Evolutionary conservation across 2,797 vertebrate genomes (phyloP), one percentile per base, ranked within the genome.

Genomic region (Enoplosus armatus): DNA sequence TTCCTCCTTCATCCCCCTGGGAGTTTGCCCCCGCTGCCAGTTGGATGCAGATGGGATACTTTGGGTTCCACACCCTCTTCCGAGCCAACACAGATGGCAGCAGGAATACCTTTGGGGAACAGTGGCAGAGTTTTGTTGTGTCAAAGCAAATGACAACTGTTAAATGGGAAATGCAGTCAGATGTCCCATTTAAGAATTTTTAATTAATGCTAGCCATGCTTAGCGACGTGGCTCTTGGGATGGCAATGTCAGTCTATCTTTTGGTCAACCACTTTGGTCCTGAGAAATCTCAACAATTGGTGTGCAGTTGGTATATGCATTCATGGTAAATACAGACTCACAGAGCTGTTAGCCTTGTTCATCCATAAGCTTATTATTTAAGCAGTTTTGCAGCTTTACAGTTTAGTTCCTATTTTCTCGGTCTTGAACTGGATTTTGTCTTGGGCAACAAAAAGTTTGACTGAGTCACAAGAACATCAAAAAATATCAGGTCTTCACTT

Each of bases 31-130:
- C 26, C 12, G 74, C 71, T 0, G 90, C 81, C 62, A 97, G 90
- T 66, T 95, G 94, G 85, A 98, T 77, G 75, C 97, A 97, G 92
- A 98, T 96, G 78, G 97, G 97, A 81, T 98, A 98, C 81, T 98
- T 98, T 81, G 96, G 96, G 91, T 97, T 98, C 97, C 97, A 98
- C 1, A 93, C 79, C 87, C 97, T 90, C 87, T 98, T 98, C 58
- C 94, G 95, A 41, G 97, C 97, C 92, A 98, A 87, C 69, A 88
- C 90, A 31, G 93, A 79, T 1, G 97, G 97, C 75, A 95, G 92
- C 73, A 98, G 94, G 85, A 94, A 96, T 8, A 98, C 94, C 97
- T 98, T 90, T 55, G 74, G 66, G 78, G 60, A 87, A 75, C 26
- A 76, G 62, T 51, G 5, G 29, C 27, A 83, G 59, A 69, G 69